A percentile compares a stretch with the other conserved stretches of the same genome.
Conservation (phyloP, 37 sponge, comb jelly and placozoan species). For the Cladorhizidae sp. region DNA sequence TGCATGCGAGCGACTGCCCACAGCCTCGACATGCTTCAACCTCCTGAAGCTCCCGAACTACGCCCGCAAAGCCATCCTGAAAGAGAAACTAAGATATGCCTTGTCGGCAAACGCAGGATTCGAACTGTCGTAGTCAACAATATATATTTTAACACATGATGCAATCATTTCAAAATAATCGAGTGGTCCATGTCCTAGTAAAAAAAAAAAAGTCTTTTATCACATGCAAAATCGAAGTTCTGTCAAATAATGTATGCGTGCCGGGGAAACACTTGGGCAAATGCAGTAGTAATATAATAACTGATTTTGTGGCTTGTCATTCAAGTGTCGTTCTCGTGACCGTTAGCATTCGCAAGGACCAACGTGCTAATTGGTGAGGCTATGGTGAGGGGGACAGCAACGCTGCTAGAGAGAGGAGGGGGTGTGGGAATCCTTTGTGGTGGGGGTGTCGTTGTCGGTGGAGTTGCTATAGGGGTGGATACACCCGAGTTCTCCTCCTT, state of each 20-base stretch:
- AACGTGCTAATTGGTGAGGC: not conserved
- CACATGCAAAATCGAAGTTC: too few relatives aligned
- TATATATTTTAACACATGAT: not conserved
- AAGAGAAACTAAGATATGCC: constrained; percentile 94
- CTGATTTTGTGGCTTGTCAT: too few relatives aligned
- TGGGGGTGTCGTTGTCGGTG: not conserved
- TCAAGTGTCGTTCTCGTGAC: not conserved
- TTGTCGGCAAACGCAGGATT: constrained; percentile 91
- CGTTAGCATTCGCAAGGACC: not conserved
- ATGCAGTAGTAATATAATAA: too few relatives aligned
- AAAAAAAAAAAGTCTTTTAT: too few relatives aligned
- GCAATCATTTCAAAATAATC: too few relatives aligned
- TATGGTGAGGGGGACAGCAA: not conserved
- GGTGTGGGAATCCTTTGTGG: not conserved
- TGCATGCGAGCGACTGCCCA: constrained; percentile 80
- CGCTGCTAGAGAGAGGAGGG: not conserved
- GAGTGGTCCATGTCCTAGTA: too few relatives aligned
- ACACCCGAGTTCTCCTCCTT: not conserved
- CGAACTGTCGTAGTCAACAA: constrained; percentile 83
- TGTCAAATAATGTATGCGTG: too few relatives aligned
- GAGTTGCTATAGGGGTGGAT: not conserved
- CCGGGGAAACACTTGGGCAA: too few relatives aligned
- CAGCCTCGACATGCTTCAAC: constrained; percentile 99
- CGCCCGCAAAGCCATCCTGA: constrained; percentile 71
- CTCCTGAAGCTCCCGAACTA: constrained; percentile 96